These are phyloP conservation scores for Echeneis naucrates DNA, from an alignment of 2,797 vertebrate species.

Conservation along the genomic window DNA sequence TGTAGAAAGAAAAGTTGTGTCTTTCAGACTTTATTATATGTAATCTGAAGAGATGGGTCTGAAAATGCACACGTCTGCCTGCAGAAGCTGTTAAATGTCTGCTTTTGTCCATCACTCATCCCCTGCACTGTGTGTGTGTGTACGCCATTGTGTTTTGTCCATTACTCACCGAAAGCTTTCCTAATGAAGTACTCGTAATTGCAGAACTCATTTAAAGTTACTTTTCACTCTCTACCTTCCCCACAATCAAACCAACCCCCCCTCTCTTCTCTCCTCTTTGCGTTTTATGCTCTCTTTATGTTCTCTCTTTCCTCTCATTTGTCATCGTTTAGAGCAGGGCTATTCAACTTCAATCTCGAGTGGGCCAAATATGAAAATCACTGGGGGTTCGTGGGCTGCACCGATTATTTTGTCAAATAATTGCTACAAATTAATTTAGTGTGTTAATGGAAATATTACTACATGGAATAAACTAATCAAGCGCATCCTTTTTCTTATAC, in stretches of 20 bases:
- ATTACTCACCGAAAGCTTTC: slow-evolving; percentile 60
- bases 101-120: slow-evolving; percentile 53
- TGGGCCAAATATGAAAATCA: too few relatives aligned
- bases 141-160: slow-evolving; percentile 26
- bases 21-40: slow-evolving; percentile 27
- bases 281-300: neutral
- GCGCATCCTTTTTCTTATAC: too few relatives aligned
- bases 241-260: neutral
- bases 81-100: slow-evolving; percentile 42
- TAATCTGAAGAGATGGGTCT: neutral
- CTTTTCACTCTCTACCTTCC: slow-evolving; percentile 3
- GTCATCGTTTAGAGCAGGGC: slow-evolving; percentile 31
- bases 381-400: too few relatives aligned
- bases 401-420: too few relatives aligned
- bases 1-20: neutral
- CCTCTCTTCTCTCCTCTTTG: neutral
- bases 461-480: too few relatives aligned
- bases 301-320: slow-evolving; percentile 4
- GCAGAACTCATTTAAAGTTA: slow-evolving; percentile 47
- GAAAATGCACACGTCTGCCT: slow-evolving; percentile 31
- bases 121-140: slow-evolving; percentile 42
- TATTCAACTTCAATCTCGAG: too few relatives aligned
- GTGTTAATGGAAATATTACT: too few relatives aligned
- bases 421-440: too few relatives aligned
- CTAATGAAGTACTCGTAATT: slow-evolving; percentile 68